Percentiles rank a stretch among this genome's conserved stretches.
Conservation (phyloP, 2,888 invertebrate species). For the Drosophila neonasuta region DNA sequence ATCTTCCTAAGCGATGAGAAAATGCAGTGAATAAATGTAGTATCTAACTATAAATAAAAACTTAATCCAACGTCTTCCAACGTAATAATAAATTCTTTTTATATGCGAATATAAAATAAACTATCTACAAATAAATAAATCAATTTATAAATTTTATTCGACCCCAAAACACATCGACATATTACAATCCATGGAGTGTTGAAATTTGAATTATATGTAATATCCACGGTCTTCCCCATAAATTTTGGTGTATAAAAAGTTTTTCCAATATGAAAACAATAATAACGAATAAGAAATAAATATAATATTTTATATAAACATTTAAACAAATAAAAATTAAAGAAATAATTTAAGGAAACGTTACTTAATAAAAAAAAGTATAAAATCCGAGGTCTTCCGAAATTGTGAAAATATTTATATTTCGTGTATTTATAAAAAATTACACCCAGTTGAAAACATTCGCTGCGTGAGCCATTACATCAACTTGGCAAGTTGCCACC, state of each 20-base stretch:
- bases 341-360: neutral
- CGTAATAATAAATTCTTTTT: constrained; percentile 33
- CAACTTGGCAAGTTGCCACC: constrained; percentile 5
- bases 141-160: constrained; percentile 7
- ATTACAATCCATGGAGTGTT: constrained; percentile 23
- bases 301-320: neutral
- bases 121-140: constrained; percentile 6
- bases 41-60: constrained; percentile 17
- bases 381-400: neutral
- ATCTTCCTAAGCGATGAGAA: constrained; percentile 3
- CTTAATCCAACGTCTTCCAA: constrained; percentile 72
- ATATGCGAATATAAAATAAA: constrained; percentile 15
- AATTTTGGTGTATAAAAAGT: neutral
- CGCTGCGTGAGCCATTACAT: neutral
- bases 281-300: constrained; percentile 1
- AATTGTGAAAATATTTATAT: constrained; percentile 8
- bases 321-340: neutral
- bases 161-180: neutral
- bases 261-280: neutral
- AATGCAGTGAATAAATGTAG: constrained; percentile 37
- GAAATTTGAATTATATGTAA: neutral
- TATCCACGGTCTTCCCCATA: neutral
- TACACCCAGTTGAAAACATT: constrained; percentile 6
- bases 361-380: constrained; percentile 6
- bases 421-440: constrained; percentile 5